phyloP scores from a whole-genome alignment of 2,113 vertebrate species.

The Rutilus rutilus region DNA sequence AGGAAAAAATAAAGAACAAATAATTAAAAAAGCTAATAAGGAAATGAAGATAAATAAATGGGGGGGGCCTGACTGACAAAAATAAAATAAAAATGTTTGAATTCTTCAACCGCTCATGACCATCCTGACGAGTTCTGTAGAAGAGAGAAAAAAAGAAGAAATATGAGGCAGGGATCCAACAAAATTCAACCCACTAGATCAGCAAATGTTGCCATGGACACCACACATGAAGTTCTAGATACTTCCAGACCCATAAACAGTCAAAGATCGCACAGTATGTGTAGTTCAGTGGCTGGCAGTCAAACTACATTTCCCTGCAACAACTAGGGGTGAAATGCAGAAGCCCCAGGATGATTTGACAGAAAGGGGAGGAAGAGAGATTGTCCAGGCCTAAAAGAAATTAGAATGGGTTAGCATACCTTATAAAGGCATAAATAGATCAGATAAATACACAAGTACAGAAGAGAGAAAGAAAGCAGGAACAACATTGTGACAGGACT shows the following conservation, averaged over 20 bases:
- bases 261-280: neutral
- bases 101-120: slow-evolving; percentile 87
- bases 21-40: slow-evolving; percentile 24
- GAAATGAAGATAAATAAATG: neutral
- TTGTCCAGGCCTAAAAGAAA: slow-evolving; percentile 43
- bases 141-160: neutral
- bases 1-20: slow-evolving; percentile 56
- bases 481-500: slow-evolving; percentile 79
- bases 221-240: neutral
- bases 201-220: slow-evolving; percentile 1
- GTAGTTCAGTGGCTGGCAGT: slow-evolving; percentile 2
- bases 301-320: slow-evolving; percentile 13
- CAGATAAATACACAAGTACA: slow-evolving; percentile 41
- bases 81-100: slow-evolving; percentile 38
- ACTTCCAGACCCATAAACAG: neutral
- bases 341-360: slow-evolving; percentile 19
- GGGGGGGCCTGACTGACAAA: slow-evolving; percentile 24
- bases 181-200: slow-evolving; percentile 25
- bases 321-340: neutral
- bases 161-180: neutral
- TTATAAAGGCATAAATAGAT: slow-evolving; percentile 44
- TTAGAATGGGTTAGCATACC: slow-evolving; percentile 48
- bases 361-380: slow-evolving; percentile 17
- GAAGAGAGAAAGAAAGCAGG: slow-evolving; percentile 73
- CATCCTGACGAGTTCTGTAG: slow-evolving; percentile 89